These are phyloP conservation scores for Pyxicephalus adspersus DNA, from an alignment of 2,113 vertebrate species.

Conservation along the genomic window DNA sequence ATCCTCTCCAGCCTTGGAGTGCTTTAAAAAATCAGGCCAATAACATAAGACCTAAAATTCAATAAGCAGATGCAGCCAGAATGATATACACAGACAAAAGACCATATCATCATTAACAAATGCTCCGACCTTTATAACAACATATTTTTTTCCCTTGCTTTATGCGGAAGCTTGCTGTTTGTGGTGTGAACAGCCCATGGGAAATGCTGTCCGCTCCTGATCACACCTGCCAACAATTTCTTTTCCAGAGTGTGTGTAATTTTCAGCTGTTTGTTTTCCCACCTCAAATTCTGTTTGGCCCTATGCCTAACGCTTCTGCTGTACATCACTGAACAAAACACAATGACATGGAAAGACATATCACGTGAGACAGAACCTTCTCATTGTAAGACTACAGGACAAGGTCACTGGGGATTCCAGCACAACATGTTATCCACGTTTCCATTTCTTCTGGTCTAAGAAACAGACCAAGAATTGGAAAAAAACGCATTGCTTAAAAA, in stretches of 20 bases:
- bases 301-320: constrained; percentile 13
- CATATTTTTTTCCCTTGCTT: too few relatives aligned
- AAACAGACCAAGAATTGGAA: too few relatives aligned
- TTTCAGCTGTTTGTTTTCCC: constrained; percentile 21
- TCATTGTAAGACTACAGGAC: constrained; percentile 1
- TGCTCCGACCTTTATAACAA: too few relatives aligned
- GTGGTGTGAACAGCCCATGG: not conserved
- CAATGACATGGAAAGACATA: constrained; percentile 17
- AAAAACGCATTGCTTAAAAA: too few relatives aligned
- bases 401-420: not conserved
- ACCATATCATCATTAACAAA: too few relatives aligned
- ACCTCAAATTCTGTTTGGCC: constrained; percentile 28
- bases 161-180: not conserved
- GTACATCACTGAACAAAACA: constrained; percentile 7
- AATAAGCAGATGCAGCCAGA: too few relatives aligned
- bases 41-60: too few relatives aligned
- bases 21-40: too few relatives aligned
- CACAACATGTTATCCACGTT: too few relatives aligned
- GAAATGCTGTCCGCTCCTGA: not conserved
- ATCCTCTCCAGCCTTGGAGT: too few relatives aligned
- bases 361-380: not conserved
- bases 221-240: not conserved
- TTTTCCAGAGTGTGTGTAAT: constrained; percentile 6
- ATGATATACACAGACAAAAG: too few relatives aligned
- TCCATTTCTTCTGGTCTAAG: too few relatives aligned